Conservation (phyloP, 2,113 vertebrate species). For the Macaca mulatta region DNA sequence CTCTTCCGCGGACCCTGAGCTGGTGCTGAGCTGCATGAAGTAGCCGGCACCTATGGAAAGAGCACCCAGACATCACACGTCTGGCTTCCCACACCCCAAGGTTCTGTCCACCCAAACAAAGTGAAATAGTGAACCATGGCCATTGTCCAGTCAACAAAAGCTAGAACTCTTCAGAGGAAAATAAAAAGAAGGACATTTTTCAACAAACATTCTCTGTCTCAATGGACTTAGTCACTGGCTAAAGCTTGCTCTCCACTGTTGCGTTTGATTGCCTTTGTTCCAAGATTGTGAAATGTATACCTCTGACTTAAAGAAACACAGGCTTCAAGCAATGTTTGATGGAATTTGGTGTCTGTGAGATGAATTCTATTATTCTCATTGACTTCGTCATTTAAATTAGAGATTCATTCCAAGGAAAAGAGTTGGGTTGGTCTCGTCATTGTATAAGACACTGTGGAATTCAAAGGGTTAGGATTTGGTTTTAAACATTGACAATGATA, state of each 20-base stretch:
- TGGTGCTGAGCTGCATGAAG: conserved; percentile 90
- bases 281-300: not conserved
- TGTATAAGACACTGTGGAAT: not conserved
- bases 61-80: not conserved
- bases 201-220: not conserved
- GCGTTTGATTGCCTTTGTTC: not conserved
- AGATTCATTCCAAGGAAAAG: not conserved
- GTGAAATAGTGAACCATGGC: not conserved
- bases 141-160: not conserved
- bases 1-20: conserved; percentile 78
- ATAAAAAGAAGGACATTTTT: not conserved
- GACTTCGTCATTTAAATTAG: not conserved
- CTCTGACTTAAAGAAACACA: not conserved
- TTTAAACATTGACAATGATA: not conserved
- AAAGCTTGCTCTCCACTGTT: not conserved
- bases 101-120: no score
- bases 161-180: not conserved
- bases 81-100: not conserved
- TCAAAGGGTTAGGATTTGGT: not conserved
- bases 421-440: not conserved
- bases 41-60: conserved; percentile 86
- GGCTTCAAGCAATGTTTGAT: not conserved
- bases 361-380: not conserved
- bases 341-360: not conserved
- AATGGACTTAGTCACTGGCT: not conserved